Conservation (phyloP, 1,140 invertebrate genomes). For the Chlorops oryzae region DNA sequence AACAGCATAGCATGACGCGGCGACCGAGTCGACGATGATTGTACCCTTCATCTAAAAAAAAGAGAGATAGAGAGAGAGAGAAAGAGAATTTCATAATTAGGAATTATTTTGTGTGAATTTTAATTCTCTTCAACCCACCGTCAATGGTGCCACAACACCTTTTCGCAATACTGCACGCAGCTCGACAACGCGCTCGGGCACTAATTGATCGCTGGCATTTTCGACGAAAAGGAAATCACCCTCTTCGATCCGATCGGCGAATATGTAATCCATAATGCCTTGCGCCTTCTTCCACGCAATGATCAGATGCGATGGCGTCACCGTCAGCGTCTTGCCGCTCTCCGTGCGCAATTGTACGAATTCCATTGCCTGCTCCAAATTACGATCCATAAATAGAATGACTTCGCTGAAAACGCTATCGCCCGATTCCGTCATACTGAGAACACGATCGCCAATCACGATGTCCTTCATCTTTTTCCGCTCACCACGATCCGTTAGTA, state of each 20-base stretch:
- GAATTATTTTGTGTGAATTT: too few relatives aligned
- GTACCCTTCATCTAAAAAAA: too few relatives aligned
- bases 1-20: slow-evolving; percentile 91
- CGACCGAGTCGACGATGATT: slow-evolving; percentile 81
- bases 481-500: slow-evolving; percentile 54
- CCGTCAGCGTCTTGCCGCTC: slow-evolving; percentile 62
- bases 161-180: slow-evolving; percentile 53
- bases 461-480: slow-evolving; percentile 62
- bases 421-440: slow-evolving; percentile 65
- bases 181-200: slow-evolving; percentile 58
- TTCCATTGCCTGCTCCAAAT: slow-evolving; percentile 57
- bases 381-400: slow-evolving; percentile 82
- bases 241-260: slow-evolving; percentile 55
- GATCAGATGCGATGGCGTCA: slow-evolving; percentile 83
- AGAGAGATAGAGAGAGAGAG: too few relatives aligned
- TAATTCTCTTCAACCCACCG: too few relatives aligned
- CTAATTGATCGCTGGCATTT: slow-evolving; percentile 48
- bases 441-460: slow-evolving; percentile 70
- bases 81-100: too few relatives aligned
- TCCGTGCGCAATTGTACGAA: slow-evolving; percentile 69
- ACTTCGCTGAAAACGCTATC: slow-evolving; percentile 74
- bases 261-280: slow-evolving; percentile 49
- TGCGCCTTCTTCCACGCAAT: slow-evolving; percentile 38
- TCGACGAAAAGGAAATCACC: slow-evolving; percentile 51
- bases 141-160: slow-evolving; percentile 89